Evolutionary conservation across 2,113 vertebrate genomes (phyloP).

Genomic region (Rhea pennata): DNA sequence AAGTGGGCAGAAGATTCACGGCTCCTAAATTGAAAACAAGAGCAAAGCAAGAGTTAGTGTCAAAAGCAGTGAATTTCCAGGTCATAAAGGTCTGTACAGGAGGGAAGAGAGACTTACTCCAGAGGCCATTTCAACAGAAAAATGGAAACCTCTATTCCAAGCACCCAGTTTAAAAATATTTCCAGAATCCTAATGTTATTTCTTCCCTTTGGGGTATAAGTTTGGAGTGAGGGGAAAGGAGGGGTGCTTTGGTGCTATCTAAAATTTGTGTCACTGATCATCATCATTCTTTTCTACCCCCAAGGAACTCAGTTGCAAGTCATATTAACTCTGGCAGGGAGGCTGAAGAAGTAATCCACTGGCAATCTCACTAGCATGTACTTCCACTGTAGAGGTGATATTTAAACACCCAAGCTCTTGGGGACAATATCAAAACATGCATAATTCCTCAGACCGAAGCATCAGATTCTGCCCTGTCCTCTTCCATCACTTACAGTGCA

Average conservation of each 20-base stretch:
- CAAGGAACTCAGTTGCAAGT: background rate
- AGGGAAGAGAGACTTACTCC: accelerated
- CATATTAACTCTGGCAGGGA: background rate
- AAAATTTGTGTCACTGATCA: background rate
- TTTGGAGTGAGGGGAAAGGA: too few species aligned
- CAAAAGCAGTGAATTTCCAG: accelerated
- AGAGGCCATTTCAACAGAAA: background rate
- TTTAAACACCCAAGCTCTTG: background rate
- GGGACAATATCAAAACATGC: background rate
- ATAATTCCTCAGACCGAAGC: accelerated
- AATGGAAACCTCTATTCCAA: background rate
- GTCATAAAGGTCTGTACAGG: background rate
- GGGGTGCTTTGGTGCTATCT: background rate
- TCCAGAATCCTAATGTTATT: background rate
- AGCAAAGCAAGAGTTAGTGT: background rate
- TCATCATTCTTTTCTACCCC: background rate
- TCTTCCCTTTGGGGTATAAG: background rate
- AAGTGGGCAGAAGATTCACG: constrained; percentile 49
- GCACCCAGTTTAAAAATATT: background rate
- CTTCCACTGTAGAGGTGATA: background rate
- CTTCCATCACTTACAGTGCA: accelerated
- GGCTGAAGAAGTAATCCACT: background rate
- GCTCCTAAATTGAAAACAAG: constrained; percentile 32
- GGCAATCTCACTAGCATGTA: background rate
- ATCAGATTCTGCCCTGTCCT: background rate